phyloP scores from a whole-genome alignment of 2,113 vertebrate species.

The Percopsis transmontana region DNA sequence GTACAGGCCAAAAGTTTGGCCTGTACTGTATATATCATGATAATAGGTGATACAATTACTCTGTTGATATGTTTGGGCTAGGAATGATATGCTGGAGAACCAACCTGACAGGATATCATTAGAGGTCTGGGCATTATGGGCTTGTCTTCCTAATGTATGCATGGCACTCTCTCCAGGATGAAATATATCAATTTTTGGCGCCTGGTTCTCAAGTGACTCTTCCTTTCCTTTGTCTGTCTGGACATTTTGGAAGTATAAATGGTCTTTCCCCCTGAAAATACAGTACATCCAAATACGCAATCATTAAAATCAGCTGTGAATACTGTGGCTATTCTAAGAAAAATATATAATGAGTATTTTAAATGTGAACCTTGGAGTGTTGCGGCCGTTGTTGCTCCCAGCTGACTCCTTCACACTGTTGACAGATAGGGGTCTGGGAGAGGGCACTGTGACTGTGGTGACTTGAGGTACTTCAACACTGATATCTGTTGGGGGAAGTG shows the following conservation, averaged over 20 bases:
- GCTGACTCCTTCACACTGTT: slow-evolving; percentile 61
- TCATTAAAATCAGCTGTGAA: not conserved
- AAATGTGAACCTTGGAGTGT: slow-evolving; percentile 79
- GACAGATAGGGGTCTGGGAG: slow-evolving; percentile 30
- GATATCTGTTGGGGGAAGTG: slow-evolving; percentile 67
- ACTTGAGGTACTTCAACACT: slow-evolving; percentile 56
- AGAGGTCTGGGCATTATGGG: slow-evolving; percentile 58
- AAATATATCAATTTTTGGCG: slow-evolving; percentile 29
- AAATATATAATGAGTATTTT: not conserved
- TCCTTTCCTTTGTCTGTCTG: slow-evolving; percentile 54
- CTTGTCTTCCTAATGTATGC: slow-evolving; percentile 43
- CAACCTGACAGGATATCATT: slow-evolving; percentile 89
- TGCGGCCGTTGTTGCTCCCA: slow-evolving; percentile 54
- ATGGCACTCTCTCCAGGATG: slow-evolving; percentile 32
- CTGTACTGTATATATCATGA: not conserved
- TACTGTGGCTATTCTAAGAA: not conserved
- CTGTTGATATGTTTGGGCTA: not conserved
- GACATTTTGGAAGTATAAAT: slow-evolving; percentile 73
- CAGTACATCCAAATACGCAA: slow-evolving; percentile 3
- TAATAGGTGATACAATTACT: not conserved
- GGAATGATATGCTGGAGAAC: not conserved
- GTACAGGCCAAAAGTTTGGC: too few relatives aligned
- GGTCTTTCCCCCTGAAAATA: slow-evolving; percentile 80
- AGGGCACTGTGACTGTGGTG: slow-evolving; percentile 39
- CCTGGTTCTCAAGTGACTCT: slow-evolving; percentile 49